Percentiles rank a stretch among this genome's conserved stretches.
These are phyloP conservation scores for Menidia beryllina DNA, from an alignment of 2,113 vertebrate genomes.

Conservation along the genomic window DNA sequence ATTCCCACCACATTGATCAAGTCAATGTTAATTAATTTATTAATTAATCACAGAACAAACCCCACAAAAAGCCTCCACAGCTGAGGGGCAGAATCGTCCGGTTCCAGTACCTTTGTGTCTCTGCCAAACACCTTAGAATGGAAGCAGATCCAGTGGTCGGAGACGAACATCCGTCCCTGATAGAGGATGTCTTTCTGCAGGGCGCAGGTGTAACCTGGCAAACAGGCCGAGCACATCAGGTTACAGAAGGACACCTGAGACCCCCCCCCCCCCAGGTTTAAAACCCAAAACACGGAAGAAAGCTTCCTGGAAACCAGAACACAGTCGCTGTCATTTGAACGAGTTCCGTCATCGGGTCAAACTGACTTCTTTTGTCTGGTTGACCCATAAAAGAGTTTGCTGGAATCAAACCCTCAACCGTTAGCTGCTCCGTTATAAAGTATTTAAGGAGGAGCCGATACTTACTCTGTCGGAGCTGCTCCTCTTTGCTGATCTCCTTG, in stretches of 20 bases:
- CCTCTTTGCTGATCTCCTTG: conserved; percentile 90
- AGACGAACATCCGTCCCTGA: conserved; percentile 94
- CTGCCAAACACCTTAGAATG: conserved; percentile 97
- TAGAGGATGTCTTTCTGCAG: conserved; percentile 97
- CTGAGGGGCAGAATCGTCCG: no score
- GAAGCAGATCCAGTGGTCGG: conserved; percentile 98
- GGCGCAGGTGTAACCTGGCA: conserved; percentile 93
- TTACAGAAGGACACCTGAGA: background rate
- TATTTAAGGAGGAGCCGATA: conserved; percentile 37
- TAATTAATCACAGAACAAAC: no score
- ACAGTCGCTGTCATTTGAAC: no score
- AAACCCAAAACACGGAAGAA: background rate
- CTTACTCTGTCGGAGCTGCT: conserved; percentile 93
- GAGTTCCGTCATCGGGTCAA: no score
- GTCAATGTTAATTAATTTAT: no score
- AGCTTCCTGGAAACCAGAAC: no score
- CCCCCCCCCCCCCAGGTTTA: background rate
- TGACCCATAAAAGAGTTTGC: no score
- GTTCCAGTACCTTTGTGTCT: conserved; percentile 88
- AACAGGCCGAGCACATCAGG: conserved; percentile 13
- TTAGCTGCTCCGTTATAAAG: background rate
- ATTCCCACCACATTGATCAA: no score
- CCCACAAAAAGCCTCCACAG: no score
- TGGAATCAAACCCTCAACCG: no score
- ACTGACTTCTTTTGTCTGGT: background rate